Percentiles rank a stretch among this genome's conserved stretches.
Conservation (phyloP, 1,140 invertebrate genomes). For the Polypedilum vanderplanki region DNA sequence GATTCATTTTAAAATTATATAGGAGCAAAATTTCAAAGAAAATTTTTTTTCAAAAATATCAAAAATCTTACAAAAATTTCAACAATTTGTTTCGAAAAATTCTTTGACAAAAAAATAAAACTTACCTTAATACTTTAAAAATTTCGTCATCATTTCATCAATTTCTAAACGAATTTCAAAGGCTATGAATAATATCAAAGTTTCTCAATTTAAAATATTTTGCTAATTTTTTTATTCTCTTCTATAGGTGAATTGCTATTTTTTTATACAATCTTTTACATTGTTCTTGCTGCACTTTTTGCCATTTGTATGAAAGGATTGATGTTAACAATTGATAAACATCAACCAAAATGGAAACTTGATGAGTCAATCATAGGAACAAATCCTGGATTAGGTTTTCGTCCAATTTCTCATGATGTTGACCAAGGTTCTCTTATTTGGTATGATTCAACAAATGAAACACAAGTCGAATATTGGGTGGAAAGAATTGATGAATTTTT, state of each 20-base stretch:
- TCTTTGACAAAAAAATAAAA: no score
- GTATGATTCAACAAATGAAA: constrained; percentile 58
- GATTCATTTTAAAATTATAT: no score
- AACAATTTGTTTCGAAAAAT: no score
- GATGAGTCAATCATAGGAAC: constrained; percentile 72
- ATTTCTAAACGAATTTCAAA: no score
- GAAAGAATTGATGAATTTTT: constrained; percentile 59
- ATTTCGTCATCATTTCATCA: no score
- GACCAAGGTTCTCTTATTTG: constrained; percentile 75
- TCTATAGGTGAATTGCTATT: constrained; percentile 63
- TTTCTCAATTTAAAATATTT: no score
- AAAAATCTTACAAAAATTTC: no score
- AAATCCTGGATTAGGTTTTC: constrained; percentile 81
- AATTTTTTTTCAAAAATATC: no score
- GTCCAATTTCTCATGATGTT: constrained; percentile 61
- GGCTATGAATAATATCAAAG: no score
- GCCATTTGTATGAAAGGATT: constrained; percentile 75
- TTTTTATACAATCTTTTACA: constrained; percentile 84
- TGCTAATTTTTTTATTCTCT: no score
- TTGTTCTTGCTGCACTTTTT: constrained; percentile 67
- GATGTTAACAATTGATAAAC: constrained; percentile 59
- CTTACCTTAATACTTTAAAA: no score
- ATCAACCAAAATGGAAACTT: constrained; percentile 64
- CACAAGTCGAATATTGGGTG: constrained; percentile 57
- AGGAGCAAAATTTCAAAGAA: no score